Evolutionary conservation across 1,140 invertebrate species (phyloP), one percentile per base, ranked within the genome.

Genomic region (Drosophila orena): DNA sequence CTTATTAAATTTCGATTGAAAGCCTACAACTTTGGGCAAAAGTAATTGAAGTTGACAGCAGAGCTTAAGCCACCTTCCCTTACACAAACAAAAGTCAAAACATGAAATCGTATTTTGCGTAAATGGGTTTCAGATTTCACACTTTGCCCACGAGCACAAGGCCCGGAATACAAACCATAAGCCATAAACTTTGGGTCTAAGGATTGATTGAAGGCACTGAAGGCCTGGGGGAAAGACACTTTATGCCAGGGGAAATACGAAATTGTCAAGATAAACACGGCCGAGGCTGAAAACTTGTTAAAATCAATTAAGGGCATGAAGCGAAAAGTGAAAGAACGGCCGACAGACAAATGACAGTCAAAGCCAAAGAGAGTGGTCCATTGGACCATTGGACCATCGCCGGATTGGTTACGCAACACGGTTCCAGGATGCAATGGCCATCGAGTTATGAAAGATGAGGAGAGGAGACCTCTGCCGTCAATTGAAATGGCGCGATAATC

Each of bases 291-390:
- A 78, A 74, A 70, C 54, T 69, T 83, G 64, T 89, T 80, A 53
- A 88, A 84, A 73, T 88, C 79, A 88, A 88, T 88, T 88, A 89
- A 77, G 79, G 75, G 38, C 76, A 71, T 6, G 37, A 35, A 35
- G 20, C 43, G 43, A 65, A 83, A 83, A 89, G 79, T 83, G 61
- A 69, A 86, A 81, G 83, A 88, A 86, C 65, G 55, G 14, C 50
- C 50, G 55, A 47, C 55, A 65, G 55, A 52, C 55, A 69, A 84
- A 64, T 74, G 81, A 81, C 78, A 77, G 78, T 44, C 54, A 58
- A 76, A 76, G 49, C 11, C 15, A 17, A 58, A 61, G 27, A 53
- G 44, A 58, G 38, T 50, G 20, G 58, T 46, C 15, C 42, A 20
- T 17, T n/a, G 8, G 24, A n/a, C 24, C 24, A 15, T 10, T n/a